These are phyloP conservation scores for Halcyon malimbica DNA, from an alignment of 2,113 vertebrate species.

Conservation along the genomic window DNA sequence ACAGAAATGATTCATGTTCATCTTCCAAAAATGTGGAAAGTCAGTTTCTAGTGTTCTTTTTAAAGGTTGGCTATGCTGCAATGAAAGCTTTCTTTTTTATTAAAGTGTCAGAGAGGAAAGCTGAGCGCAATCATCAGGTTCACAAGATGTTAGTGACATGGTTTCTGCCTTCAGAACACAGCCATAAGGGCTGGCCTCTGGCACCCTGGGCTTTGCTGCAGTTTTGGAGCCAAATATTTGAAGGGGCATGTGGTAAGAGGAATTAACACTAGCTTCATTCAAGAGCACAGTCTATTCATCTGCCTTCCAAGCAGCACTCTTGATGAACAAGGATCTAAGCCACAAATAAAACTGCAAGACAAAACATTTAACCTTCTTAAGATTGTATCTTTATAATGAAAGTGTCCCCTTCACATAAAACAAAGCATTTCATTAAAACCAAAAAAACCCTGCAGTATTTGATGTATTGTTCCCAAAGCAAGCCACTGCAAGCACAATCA, in stretches of 20 bases:
- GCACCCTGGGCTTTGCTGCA: background rate
- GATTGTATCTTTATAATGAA: background rate
- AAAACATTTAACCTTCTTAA: background rate
- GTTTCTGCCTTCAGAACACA: background rate
- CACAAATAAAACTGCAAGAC: background rate
- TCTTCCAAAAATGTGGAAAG: background rate
- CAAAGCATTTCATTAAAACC: background rate
- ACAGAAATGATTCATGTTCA: background rate
- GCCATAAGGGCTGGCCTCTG: background rate
- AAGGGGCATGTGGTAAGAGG: slow-evolving; percentile 23
- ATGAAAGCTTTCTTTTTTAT: background rate
- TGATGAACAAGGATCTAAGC: background rate
- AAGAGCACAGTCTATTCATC: slow-evolving; percentile 14
- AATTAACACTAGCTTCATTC: slow-evolving; percentile 44
- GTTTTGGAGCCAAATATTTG: slow-evolving; percentile 13
- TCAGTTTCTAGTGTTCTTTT: background rate
- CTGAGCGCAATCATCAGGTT: background rate
- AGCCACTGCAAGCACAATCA: background rate
- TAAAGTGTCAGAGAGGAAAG: background rate
- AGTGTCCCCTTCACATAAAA: background rate
- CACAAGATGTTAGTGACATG: background rate
- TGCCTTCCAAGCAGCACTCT: background rate
- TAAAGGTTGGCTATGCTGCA: background rate
- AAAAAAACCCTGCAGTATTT: background rate
- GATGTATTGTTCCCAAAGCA: background rate